phyloP scores from a whole-genome alignment of 2,797 vertebrate species.

The Acrossocheilus wenchowensis region DNA sequence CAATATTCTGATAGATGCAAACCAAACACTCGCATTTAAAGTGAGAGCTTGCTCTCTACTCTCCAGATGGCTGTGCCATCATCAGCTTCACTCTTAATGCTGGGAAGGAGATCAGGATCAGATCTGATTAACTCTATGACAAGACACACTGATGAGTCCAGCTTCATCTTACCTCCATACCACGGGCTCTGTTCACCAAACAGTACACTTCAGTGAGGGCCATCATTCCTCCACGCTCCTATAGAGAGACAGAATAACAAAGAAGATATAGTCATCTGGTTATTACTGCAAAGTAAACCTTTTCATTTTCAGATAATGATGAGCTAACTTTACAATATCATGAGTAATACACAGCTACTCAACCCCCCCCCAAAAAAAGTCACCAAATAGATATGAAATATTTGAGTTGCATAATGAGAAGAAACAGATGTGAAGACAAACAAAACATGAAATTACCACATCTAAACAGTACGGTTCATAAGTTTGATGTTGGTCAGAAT shows the following conservation, averaged over 20 bases:
- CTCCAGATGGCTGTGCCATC: slow-evolving; percentile 39
- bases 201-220: slow-evolving; percentile 98
- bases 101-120: slow-evolving; percentile 50
- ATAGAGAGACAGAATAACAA: slow-evolving; percentile 22
- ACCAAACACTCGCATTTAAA: not conserved
- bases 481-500: not conserved
- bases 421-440: not conserved
- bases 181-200: slow-evolving; percentile 93
- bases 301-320: not conserved
- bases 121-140: slow-evolving; percentile 43
- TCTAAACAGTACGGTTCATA: not conserved
- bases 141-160: not conserved
- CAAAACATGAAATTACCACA: no score
- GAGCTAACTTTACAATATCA: not conserved
- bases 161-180: slow-evolving; percentile 88
- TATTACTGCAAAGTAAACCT: not conserved
- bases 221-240: slow-evolving; percentile 98
- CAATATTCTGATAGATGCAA: not conserved
- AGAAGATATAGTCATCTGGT: not conserved
- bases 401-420: not conserved
- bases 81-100: slow-evolving; percentile 45
- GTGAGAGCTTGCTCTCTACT: slow-evolving; percentile 6
- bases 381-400: not conserved
- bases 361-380: no score
- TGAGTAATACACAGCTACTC: not conserved